Conservation (phyloP, 2,888 invertebrate species). For the Plebejus argus region DNA sequence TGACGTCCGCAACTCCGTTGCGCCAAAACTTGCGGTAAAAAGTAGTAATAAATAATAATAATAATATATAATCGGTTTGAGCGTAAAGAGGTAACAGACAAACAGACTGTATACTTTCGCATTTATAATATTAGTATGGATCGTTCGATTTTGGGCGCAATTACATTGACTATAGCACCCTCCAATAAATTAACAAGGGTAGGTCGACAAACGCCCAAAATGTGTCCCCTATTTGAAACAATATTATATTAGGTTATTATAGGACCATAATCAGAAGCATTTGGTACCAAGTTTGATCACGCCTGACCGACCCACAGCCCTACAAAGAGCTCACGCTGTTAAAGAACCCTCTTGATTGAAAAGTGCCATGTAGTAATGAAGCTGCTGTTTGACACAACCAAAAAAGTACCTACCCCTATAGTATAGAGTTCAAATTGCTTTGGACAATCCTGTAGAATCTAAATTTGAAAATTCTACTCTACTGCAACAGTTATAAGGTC, state of each 20-base stretch:
- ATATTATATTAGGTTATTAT: too few relatives aligned
- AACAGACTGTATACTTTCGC: too few relatives aligned
- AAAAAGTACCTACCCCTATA: not conserved
- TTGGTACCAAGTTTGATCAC: not conserved
- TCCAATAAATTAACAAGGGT: not conserved
- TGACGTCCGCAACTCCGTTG: too few relatives aligned
- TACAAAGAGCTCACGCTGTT: slow-evolving; percentile 2
- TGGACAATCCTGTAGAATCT: not conserved
- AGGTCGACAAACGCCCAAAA: not conserved
- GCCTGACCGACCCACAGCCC: slow-evolving; percentile 2
- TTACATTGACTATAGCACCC: not conserved
- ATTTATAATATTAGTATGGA: too few relatives aligned
- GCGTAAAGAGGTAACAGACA: too few relatives aligned
- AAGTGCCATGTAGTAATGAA: not conserved
- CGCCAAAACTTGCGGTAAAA: too few relatives aligned
- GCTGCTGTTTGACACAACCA: not conserved
- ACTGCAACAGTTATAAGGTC: not conserved
- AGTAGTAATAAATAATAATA: too few relatives aligned
- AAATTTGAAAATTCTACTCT: not conserved
- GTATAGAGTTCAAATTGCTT: not conserved
- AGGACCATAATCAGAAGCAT: not conserved
- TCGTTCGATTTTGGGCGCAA: too few relatives aligned
- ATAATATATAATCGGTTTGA: too few relatives aligned
- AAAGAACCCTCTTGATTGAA: not conserved
- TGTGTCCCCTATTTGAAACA: not conserved